Conservation (phyloP, 1,140 invertebrate genomes). For the Archivesica marissinica region DNA sequence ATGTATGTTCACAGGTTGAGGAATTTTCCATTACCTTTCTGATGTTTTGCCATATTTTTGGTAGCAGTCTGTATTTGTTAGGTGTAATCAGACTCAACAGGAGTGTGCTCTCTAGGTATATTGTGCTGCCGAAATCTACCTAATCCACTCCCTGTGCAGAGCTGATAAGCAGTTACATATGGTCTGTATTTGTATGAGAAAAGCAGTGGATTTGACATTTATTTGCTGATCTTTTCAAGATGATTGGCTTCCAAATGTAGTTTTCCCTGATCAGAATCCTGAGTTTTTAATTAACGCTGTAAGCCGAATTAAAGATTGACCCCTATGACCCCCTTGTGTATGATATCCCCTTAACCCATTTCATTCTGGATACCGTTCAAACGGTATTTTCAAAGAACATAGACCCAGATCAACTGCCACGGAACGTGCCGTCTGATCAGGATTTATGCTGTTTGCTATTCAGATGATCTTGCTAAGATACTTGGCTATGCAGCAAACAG, state of each 20-base stretch:
- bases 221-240: not conserved
- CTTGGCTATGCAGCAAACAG: too few species aligned
- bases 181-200: slow-evolving; percentile 26
- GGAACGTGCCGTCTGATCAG: too few species aligned
- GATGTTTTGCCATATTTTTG: slow-evolving; percentile 50
- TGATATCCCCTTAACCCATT: too few species aligned
- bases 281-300: too few species aligned
- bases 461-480: too few species aligned
- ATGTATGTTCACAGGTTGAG: not conserved
- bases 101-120: not conserved
- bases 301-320: too few species aligned
- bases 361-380: too few species aligned
- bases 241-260: slow-evolving; percentile 21
- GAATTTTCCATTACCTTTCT: slow-evolving; percentile 38
- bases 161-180: slow-evolving; percentile 40
- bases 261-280: too few species aligned
- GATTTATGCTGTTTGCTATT: too few species aligned
- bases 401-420: too few species aligned
- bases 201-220: slow-evolving; percentile 22
- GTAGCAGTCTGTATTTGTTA: slow-evolving; percentile 33
- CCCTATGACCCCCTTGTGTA: too few species aligned
- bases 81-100: not conserved
- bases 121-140: slow-evolving; percentile 2
- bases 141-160: not conserved
- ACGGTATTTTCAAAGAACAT: too few species aligned